Evolutionary conservation across 2,113 vertebrate genomes (phyloP).

Genomic region (Phycodurus eques): DNA sequence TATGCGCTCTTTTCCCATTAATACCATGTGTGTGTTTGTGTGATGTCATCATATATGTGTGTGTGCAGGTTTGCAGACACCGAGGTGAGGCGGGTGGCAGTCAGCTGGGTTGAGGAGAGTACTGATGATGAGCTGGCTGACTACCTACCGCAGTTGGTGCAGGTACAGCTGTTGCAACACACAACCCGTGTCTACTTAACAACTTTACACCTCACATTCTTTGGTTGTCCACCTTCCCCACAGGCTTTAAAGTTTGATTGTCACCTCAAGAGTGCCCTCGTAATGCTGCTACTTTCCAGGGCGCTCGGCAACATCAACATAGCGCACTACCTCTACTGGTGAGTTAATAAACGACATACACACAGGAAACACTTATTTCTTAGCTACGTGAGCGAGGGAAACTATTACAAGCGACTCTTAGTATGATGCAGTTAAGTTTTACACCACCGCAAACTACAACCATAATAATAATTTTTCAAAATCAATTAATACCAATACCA

Average conservation of each 20-base stretch:
- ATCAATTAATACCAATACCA: too few species aligned
- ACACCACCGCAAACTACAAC: too few species aligned
- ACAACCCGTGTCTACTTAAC: neutral
- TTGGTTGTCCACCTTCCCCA: neutral
- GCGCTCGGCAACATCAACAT: slow-evolving; percentile 88
- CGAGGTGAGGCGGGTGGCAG: slow-evolving; percentile 84
- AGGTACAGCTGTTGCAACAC: slow-evolving; percentile 68
- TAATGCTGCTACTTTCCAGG: slow-evolving; percentile 87
- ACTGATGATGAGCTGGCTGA: slow-evolving; percentile 91
- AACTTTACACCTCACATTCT: neutral
- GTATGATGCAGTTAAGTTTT: too few species aligned
- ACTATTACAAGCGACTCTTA: too few species aligned
- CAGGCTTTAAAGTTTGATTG: slow-evolving; percentile 94
- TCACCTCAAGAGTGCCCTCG: slow-evolving; percentile 87
- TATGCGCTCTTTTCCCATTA: slow-evolving; percentile 24
- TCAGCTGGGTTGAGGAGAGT: slow-evolving; percentile 87
- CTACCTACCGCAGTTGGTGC: slow-evolving; percentile 94
- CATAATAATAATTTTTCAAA: too few species aligned
- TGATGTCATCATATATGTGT: slow-evolving; percentile 2
- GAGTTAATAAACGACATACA: slow-evolving; percentile 43
- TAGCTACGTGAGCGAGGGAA: neutral
- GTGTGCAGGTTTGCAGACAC: slow-evolving; percentile 88
- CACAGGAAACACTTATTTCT: neutral
- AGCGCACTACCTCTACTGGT: slow-evolving; percentile 94
- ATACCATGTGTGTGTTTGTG: neutral